phyloP scores from a whole-genome alignment of 35 echinoderm and acorn worm species.

The Ophiothrix spiculata region DNA sequence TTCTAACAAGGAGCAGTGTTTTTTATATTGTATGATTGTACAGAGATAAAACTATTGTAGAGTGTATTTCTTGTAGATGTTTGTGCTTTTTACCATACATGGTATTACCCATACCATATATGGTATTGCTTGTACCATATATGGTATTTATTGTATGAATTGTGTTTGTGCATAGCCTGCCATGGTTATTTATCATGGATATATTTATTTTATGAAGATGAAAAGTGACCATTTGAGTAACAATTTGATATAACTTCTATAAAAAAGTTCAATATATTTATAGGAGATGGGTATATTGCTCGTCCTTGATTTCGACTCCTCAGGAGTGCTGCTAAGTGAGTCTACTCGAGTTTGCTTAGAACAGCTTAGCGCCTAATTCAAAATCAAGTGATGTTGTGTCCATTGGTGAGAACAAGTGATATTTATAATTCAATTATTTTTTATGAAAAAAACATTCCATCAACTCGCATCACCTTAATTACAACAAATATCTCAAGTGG shows the following conservation, averaged over 20 bases:
- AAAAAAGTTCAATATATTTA: not conserved
- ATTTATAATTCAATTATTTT: not conserved
- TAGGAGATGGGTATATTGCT: not conserved
- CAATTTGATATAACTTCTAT: not conserved
- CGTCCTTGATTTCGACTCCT: not conserved
- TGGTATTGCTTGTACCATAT: too few species aligned
- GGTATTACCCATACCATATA: too few species aligned
- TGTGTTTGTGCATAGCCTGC: conserved; percentile 3
- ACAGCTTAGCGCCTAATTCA: too few species aligned
- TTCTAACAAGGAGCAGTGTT: not conserved
- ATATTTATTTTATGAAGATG: conserved; percentile 1
- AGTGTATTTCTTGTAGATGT: not conserved
- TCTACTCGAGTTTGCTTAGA: too few species aligned
- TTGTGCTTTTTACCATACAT: too few species aligned
- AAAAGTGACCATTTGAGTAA: not conserved
- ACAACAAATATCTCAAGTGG: not conserved
- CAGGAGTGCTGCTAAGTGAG: not conserved
- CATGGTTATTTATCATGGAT: not conserved
- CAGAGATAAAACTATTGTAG: not conserved
- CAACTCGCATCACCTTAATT: not conserved
- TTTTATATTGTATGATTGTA: conserved; percentile 8
- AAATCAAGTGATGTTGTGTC: too few species aligned
- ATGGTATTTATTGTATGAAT: conserved; percentile 6
- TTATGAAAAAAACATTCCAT: not conserved
- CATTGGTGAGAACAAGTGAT: not conserved